phyloP scores from a whole-genome alignment of 1,140 invertebrate genomes.

The Lysiphlebus fabarum region DNA sequence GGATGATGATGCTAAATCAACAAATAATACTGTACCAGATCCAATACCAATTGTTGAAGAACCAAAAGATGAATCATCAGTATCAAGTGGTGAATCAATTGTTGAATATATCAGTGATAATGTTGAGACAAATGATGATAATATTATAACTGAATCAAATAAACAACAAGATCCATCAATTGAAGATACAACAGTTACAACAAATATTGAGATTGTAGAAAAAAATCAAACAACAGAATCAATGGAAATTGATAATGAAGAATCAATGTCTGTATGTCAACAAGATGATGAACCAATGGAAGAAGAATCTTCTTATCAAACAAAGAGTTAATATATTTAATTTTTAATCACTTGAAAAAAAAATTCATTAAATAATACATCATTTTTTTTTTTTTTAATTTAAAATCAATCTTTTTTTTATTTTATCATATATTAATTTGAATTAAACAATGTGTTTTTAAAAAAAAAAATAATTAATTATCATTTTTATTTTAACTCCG shows the following conservation, averaged over 20 bases:
- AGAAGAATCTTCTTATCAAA: slow-evolving; percentile 40
- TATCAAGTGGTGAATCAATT: not conserved
- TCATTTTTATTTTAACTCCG: no score
- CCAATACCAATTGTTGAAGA: slow-evolving; percentile 44
- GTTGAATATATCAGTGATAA: no score
- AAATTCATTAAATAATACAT: slow-evolving; percentile 8
- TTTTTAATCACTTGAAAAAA: slow-evolving; percentile 8
- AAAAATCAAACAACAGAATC: slow-evolving; percentile 35
- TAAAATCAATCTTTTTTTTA: no score
- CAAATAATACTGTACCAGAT: slow-evolving; percentile 37
- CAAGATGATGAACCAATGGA: slow-evolving; percentile 48
- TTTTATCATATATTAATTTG: no score
- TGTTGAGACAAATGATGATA: no score
- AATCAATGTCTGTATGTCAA: slow-evolving; percentile 32
- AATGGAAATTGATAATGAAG: slow-evolving; percentile 50
- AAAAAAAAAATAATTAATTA: no score
- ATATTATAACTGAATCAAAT: no score
- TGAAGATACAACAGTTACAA: slow-evolving; percentile 18
- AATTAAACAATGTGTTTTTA: no score
- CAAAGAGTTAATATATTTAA: slow-evolving; percentile 48
- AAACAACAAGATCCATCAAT: not conserved
- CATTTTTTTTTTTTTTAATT: not conserved
- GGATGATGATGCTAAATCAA: slow-evolving; percentile 30
- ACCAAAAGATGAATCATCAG: slow-evolving; percentile 37
- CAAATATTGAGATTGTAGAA: slow-evolving; percentile 18